A percentile compares a stretch with the other conserved stretches of the same genome.
Evolutionary conservation across 2,113 vertebrate species (phyloP).

Genomic region (Chamaetylas fuelleborni): DNA sequence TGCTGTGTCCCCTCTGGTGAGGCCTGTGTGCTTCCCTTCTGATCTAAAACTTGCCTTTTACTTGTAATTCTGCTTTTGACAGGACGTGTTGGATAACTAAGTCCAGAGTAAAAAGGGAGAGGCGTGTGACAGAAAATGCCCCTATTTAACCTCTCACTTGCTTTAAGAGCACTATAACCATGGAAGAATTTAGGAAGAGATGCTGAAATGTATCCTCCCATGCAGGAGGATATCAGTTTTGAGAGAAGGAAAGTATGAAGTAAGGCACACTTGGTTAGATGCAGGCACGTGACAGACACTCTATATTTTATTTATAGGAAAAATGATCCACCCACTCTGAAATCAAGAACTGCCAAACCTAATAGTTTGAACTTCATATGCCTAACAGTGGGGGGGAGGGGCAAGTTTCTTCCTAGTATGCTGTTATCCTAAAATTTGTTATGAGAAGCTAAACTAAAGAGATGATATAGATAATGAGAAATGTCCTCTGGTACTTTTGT

Average conservation of each 20-base stretch:
- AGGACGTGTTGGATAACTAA: not conserved
- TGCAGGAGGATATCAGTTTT: not conserved
- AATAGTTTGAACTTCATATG: not conserved
- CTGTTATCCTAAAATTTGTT: not conserved
- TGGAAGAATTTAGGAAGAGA: not conserved
- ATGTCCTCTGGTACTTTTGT: not conserved
- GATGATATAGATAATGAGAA: not conserved
- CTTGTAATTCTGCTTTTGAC: not conserved
- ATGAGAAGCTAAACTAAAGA: not conserved
- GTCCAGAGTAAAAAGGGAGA: not conserved
- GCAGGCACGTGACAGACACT: not conserved
- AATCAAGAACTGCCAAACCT: not conserved
- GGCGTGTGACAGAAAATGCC: not conserved
- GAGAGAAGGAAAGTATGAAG: not conserved
- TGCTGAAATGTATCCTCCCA: not conserved
- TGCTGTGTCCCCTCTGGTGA: rapidly evolving
- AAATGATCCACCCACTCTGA: not conserved
- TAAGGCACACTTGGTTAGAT: not conserved
- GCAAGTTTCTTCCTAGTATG: not conserved
- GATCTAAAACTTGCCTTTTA: not conserved
- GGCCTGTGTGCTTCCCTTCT: not conserved
- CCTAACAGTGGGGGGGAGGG: not conserved
- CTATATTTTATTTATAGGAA: not conserved
- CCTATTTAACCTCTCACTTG: not conserved
- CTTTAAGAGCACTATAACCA: not conserved